Conservation (phyloP, 1,140 invertebrate species). For the Micrasema minimum region DNA sequence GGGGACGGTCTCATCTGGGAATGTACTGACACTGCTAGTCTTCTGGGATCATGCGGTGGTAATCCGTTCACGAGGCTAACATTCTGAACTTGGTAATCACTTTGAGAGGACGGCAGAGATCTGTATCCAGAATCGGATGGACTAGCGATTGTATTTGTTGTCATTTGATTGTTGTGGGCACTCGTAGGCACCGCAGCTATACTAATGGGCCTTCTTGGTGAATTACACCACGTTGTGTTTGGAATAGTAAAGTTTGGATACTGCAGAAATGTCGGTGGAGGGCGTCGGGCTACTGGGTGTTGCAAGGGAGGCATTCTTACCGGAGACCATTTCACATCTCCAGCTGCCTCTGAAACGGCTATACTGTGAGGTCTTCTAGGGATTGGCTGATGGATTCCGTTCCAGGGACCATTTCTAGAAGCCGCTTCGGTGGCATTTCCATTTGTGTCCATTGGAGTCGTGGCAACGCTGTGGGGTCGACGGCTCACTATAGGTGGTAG, state of each 20-base stretch:
- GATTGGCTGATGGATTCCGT: conserved; percentile 61
- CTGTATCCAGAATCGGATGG: conserved; percentile 68
- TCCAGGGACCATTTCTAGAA: conserved; percentile 59
- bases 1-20: conserved; percentile 67
- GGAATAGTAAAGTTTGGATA: conserved; percentile 59
- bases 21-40: conserved; percentile 45
- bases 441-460: conserved; percentile 55
- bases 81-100: conserved; percentile 71
- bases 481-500: conserved; percentile 52
- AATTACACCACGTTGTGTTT: conserved; percentile 63
- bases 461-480: conserved; percentile 65
- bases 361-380: conserved; percentile 64
- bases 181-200: conserved; percentile 56
- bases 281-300: conserved; percentile 56
- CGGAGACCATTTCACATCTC: conserved; percentile 59
- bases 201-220: conserved; percentile 63
- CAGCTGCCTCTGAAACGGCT: conserved; percentile 59
- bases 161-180: conserved; percentile 12
- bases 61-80: conserved; percentile 41
- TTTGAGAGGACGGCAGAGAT: conserved; percentile 68
- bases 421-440: conserved; percentile 6
- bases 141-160: conserved; percentile 54
- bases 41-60: conserved; percentile 45
- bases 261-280: conserved; percentile 58
- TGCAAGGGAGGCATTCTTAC: conserved; percentile 59